Percentiles rank a stretch among this genome's conserved stretches.
phyloP scores from a whole-genome alignment of 2,113 vertebrate genomes.

The Porphyrio hochstetteri region DNA sequence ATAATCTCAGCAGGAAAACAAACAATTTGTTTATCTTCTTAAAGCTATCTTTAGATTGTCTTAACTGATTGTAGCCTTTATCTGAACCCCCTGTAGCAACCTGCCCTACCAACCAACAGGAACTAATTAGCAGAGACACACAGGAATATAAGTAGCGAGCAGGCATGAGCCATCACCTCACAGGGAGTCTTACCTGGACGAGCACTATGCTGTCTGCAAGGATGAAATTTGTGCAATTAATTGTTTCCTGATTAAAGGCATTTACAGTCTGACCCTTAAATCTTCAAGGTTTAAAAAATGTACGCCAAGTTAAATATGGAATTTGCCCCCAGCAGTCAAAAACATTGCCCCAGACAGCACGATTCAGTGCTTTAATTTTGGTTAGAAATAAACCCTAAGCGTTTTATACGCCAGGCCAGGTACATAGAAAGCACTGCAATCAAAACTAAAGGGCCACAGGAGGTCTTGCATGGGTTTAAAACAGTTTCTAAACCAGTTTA shows the following conservation, averaged over 20 bases:
- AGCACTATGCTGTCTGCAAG: not conserved
- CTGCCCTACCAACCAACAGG: not conserved
- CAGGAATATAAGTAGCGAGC: not conserved
- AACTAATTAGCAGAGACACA: constrained; percentile 13
- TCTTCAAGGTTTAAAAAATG: constrained; percentile 10
- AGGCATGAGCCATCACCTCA: not conserved
- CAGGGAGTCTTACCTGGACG: not conserved
- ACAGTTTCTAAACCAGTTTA: not conserved
- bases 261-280: constrained; percentile 8
- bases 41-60: not conserved
- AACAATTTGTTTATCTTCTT: not conserved
- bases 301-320: not conserved
- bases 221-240: constrained; percentile 46
- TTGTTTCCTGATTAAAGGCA: constrained; percentile 37
- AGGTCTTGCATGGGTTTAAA: not conserved
- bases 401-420: not conserved
- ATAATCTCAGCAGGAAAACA: not conserved
- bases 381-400: not conserved
- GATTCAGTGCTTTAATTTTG: not conserved
- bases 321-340: not conserved
- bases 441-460: not conserved
- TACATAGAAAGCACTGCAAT: not conserved
- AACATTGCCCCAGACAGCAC: not conserved
- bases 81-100: not conserved
- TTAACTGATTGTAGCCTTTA: not conserved